Conservation (phyloP, 23 tunicate genomes). For the Clavelina lepadiformis region DNA sequence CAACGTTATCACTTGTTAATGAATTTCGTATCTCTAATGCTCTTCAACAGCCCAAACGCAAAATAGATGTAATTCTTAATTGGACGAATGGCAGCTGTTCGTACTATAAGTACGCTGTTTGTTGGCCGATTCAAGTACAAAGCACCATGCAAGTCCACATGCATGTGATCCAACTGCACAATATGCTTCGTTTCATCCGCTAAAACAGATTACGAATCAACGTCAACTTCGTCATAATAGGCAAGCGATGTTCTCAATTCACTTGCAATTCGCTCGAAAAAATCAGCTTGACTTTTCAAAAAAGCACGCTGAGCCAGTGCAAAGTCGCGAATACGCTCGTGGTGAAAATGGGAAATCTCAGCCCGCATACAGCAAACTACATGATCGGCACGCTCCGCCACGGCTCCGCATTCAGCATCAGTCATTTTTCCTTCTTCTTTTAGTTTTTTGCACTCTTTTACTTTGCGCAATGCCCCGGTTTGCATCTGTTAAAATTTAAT, state of each 20-base stretch:
- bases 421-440: conserved; percentile 80
- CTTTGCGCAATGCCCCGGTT: conserved; percentile 84
- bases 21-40: too few relatives aligned
- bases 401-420: conserved; percentile 60
- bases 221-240: conserved; percentile 44
- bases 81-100: too few relatives aligned
- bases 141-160: too few relatives aligned
- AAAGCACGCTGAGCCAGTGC: conserved; percentile 47
- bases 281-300: conserved; percentile 55
- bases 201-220: too few relatives aligned
- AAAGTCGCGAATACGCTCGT: conserved; percentile 58
- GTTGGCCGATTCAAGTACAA: too few relatives aligned
- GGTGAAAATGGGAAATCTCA: conserved; percentile 80
- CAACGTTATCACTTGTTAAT: too few relatives aligned
- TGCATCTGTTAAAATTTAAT: conserved; percentile 67
- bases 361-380: conserved; percentile 75
- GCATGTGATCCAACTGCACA: too few relatives aligned
- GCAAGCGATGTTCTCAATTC: conserved; percentile 43
- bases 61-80: too few relatives aligned
- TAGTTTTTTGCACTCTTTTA: conserved; percentile 70
- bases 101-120: too few relatives aligned
- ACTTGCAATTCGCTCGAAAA: conserved; percentile 58
- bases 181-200: too few relatives aligned
- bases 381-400: conserved; percentile 70
- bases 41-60: too few relatives aligned